Conservation (phyloP, 2,797 vertebrate genomes). For the Halcyon chelicuti region DNA sequence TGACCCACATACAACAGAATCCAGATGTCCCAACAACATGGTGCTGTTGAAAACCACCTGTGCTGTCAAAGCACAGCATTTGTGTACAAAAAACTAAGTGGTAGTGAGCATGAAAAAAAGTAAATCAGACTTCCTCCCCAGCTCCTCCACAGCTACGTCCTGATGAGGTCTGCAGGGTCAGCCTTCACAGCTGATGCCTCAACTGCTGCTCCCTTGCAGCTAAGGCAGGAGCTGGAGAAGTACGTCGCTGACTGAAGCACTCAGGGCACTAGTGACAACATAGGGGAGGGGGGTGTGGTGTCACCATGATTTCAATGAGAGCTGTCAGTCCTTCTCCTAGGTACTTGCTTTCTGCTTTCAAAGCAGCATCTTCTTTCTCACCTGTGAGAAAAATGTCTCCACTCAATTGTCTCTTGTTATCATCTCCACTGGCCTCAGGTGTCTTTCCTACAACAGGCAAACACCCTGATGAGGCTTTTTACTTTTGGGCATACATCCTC, state of each 20-base stretch:
- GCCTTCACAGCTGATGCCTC: neutral
- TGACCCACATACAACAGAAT: neutral
- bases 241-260: neutral
- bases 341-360: neutral
- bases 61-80: neutral
- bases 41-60: neutral
- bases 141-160: neutral
- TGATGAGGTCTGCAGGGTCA: neutral
- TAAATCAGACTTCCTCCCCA: neutral
- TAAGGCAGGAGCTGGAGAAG: neutral
- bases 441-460: neutral
- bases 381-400: neutral
- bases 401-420: neutral
- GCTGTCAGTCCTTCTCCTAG: neutral
- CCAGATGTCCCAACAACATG: neutral
- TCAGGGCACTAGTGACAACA: neutral
- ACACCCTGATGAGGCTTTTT: neutral
- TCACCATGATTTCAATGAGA: neutral
- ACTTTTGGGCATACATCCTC: neutral
- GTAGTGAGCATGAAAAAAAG: neutral
- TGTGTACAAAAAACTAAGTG: neutral
- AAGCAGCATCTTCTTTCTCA: neutral
- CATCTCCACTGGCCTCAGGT: neutral
- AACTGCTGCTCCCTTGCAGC: neutral
- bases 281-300: too few species aligned